Evolutionary conservation across 2,113 vertebrate species (phyloP), one percentile per base, ranked within the genome.

Genomic region (Syngnathus scovelli): DNA sequence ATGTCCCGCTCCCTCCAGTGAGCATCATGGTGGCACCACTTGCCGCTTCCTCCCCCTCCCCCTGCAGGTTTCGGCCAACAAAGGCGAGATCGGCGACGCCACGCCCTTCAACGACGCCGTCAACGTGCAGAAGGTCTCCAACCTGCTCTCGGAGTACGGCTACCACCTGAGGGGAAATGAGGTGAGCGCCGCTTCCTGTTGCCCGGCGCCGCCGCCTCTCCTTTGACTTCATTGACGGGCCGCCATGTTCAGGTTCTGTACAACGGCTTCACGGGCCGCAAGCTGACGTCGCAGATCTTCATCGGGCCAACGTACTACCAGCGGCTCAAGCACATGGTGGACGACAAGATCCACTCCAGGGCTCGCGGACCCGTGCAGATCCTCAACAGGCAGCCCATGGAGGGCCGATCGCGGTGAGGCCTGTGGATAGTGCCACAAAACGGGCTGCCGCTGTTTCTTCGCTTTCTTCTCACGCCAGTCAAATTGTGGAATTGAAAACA

Each of bases 111-210:
- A 99, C 4, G 97, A 99, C 37, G 96, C 97, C 1, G 97, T 99
- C 67, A 99, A 99, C 0, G 97, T 99, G 74, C 96, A 99, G 79
- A 99, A 99, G 78, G 98, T 99, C 69, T 99, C 96, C 8, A 98
- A 98, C 75, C 92, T 99, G 71, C 78, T 99, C 46, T 95, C 95
- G 1, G 97, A 98, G 64, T 99, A 99, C 11, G 97, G 97, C 15
- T 99, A 98, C 68, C 97, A 99, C 82, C 93, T 99, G 64, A 92
- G 97, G 91, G 97, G 97, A 78, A 99, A 99, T 62, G 97, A 99
- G 96, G 97, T 98, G 56, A 75, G 15, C 9, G 27, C 23, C 9
- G 39, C 33, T 63, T 21, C 15, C 36, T 2, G 33, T 33, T 15
- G 13, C 13, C 2, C 7, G 16, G 4, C 59, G 1, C 0, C 36